Conservation (phyloP, 35 echinoderm and acorn worm species). For the Hemicentrotus pulcherrimus region DNA sequence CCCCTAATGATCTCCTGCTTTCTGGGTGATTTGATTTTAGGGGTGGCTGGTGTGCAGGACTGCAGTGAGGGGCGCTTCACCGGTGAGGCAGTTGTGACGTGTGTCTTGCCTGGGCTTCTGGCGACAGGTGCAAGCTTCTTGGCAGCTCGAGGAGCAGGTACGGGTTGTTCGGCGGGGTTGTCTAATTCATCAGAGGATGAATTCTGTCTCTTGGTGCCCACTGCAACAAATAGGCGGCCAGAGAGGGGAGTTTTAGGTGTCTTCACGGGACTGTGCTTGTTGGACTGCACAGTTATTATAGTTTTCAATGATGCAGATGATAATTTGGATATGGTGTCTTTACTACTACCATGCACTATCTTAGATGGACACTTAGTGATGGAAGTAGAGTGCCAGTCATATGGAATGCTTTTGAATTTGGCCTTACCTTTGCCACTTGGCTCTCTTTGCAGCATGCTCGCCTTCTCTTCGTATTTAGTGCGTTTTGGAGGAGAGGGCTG, state of each 20-base stretch:
- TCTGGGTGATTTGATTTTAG: slow-evolving; percentile 57
- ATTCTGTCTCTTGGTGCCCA: neutral
- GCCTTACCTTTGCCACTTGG: slow-evolving; percentile 62
- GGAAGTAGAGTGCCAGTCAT: neutral
- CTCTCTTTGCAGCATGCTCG: neutral
- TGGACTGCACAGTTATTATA: neutral
- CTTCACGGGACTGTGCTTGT: slow-evolving; percentile 30
- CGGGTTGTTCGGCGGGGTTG: slow-evolving; percentile 34
- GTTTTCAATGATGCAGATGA: slow-evolving; percentile 1
- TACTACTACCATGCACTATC: slow-evolving; percentile 30
- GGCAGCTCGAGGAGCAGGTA: slow-evolving; percentile 53
- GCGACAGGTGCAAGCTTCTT: slow-evolving; percentile 4
- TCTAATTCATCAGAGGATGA: neutral
- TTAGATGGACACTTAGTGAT: neutral
- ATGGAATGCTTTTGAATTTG: slow-evolving; percentile 48
- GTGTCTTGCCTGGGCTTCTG: slow-evolving; percentile 23
- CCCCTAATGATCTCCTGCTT: slow-evolving; percentile 40
- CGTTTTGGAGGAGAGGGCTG: slow-evolving; percentile 61
- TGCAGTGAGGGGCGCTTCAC: slow-evolving; percentile 51
- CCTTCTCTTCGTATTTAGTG: slow-evolving; percentile 48
- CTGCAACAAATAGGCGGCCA: slow-evolving; percentile 51
- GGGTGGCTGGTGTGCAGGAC: slow-evolving; percentile 2
- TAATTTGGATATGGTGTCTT: neutral
- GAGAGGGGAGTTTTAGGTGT: slow-evolving; percentile 44
- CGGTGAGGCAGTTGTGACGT: slow-evolving; percentile 44